phyloP scores from a whole-genome alignment of 2,113 vertebrate species.

The Zapornia atra region DNA sequence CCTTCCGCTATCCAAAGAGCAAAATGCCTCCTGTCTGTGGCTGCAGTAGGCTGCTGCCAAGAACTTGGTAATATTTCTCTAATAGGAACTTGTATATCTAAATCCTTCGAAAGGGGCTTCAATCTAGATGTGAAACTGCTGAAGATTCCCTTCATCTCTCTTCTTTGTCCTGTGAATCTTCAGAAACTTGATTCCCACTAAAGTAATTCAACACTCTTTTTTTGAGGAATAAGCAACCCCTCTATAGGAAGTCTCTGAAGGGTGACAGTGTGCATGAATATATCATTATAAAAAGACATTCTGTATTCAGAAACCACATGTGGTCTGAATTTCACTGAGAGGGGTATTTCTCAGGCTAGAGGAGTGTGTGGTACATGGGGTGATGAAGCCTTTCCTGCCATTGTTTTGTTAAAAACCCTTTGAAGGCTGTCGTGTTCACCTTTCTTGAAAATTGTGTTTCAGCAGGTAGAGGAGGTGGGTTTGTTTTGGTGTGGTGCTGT shows the following conservation, averaged over 20 bases:
- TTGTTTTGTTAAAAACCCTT: conserved; percentile 46
- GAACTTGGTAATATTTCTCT: neutral
- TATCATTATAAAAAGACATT: conserved; percentile 45
- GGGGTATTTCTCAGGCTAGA: neutral
- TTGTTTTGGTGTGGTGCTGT: neutral
- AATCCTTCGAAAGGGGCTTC: neutral
- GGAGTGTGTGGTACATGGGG: neutral
- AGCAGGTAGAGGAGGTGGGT: neutral
- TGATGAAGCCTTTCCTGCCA: neutral
- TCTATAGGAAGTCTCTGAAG: conserved; percentile 13
- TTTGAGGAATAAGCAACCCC: neutral
- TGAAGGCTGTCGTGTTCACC: conserved; percentile 25
- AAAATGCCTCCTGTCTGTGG: neutral
- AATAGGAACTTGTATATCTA: neutral
- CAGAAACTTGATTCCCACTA: neutral
- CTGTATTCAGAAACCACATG: conserved; percentile 22
- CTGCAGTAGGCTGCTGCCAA: neutral
- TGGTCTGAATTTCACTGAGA: conserved; percentile 6
- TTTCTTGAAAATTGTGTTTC: conserved; percentile 12
- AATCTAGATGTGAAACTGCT: neutral
- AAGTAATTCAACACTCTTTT: neutral
- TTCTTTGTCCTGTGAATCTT: neutral
- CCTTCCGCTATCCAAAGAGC: neutral
- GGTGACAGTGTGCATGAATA: conserved; percentile 6
- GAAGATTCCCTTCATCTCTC: neutral